Base-by-base conservation (phyloP, 1,140 invertebrate species). In the Pachypsylla venusta region DNA sequence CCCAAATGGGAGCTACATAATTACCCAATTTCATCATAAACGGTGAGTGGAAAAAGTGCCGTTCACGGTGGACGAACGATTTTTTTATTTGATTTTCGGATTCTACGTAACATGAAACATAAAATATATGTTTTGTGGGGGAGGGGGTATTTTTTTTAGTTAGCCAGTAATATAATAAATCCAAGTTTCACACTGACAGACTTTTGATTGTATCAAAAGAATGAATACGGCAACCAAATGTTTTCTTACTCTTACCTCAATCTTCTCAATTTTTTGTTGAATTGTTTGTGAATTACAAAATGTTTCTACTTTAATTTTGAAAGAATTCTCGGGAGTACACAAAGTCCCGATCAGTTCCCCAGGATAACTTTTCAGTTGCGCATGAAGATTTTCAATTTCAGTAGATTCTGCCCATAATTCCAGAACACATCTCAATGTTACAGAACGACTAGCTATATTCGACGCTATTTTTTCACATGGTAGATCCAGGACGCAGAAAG, bases 301-400 rank as follows among this genome's bases (percentile, higher is more conserved):
- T 5, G 85, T 84, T 72, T 93, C 89, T 13, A 94, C 85, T 62
- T 81, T 78, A n/a, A 93, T 78, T 76, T 85, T 85, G 67, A 89
- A 93, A 7, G 83, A 80, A 62, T 74, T 76, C 1, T 80, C 69
- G 20, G 68, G 58, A 22, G 70, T 64, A 61, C 78, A 76, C 68
- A 80, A 79, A 4, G 71, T 66, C 28, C 75, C 67, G 26, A 57
- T 72, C 57, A 78, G 67, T 56, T 76, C 67, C 58, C 69, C 64
- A 1, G 79, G 74, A 61, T 78, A 78, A 30, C 66, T 63, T 68
- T 77, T 79, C 28, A 91, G 71, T 59, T 79, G 75, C 2, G 73
- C 62, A 67, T 90, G 85, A 28, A 93, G 73, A 28, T 76, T 70
- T 16, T 74, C 64, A 4, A 76, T 68, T 20, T 72, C 74, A 58